Evolutionary conservation across 2,797 vertebrate genomes (phyloP).

Genomic region (Chiroxiphia lanceolata): DNA sequence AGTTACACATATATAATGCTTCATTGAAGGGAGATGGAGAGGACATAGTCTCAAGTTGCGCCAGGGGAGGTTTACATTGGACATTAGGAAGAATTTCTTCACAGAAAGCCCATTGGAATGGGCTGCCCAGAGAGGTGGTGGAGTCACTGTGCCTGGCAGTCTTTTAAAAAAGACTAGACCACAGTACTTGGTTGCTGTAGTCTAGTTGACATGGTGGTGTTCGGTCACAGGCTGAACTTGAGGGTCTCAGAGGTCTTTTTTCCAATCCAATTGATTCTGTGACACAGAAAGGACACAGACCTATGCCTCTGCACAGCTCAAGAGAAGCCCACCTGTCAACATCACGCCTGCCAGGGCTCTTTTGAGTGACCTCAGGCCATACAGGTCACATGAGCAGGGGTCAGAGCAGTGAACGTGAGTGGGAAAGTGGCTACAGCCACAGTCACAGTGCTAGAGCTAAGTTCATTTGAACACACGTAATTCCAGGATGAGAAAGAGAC

Average conservation of each 20-base stretch:
- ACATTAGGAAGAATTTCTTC: background rate
- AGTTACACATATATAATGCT: rapidly evolving
- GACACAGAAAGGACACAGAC: background rate
- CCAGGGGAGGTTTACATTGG: background rate
- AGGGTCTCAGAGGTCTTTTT: background rate
- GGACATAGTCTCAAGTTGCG: background rate
- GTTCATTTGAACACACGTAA: background rate
- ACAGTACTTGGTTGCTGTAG: background rate
- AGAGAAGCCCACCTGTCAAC: background rate
- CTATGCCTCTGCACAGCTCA: rapidly evolving
- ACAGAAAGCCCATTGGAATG: background rate
- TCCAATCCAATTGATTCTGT: background rate
- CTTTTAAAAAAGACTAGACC: background rate
- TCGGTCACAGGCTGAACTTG: background rate
- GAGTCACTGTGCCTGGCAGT: background rate
- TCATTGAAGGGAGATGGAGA: background rate
- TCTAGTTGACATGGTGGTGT: background rate
- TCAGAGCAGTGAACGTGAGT: rapidly evolving
- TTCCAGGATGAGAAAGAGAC: background rate
- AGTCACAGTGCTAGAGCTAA: background rate
- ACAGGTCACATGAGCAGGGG: rapidly evolving
- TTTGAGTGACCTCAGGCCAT: background rate
- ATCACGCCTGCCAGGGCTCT: rapidly evolving
- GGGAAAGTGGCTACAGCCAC: background rate
- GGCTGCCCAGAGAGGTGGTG: background rate